phyloP scores from a whole-genome alignment of 2,113 vertebrate genomes.

The Herpetotheres cachinnans region DNA sequence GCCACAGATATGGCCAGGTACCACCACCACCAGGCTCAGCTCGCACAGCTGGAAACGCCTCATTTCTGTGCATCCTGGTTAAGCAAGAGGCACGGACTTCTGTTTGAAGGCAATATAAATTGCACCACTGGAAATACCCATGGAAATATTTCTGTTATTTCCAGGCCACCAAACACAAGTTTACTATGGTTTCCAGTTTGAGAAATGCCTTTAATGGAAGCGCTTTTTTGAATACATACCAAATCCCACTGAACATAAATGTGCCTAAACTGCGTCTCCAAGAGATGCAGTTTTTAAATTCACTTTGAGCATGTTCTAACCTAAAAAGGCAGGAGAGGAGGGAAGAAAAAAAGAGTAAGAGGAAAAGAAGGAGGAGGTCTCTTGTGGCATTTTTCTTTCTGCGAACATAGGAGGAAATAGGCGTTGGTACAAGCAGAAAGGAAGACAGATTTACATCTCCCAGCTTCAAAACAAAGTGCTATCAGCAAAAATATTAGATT shows the following conservation, averaged over 20 bases:
- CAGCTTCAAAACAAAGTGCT: background rate
- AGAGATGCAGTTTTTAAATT: background rate
- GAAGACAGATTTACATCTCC: constrained; percentile 26
- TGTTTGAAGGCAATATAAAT: background rate
- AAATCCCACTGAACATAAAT: background rate
- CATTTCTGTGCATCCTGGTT: background rate
- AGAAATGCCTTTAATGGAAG: background rate
- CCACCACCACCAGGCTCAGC: background rate
- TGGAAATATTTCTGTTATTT: constrained; percentile 20
- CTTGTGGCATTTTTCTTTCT: background rate
- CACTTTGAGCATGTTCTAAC: background rate
- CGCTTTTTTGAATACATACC: background rate
- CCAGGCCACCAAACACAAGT: constrained; percentile 19
- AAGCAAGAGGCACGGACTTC: background rate
- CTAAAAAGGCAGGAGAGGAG: background rate
- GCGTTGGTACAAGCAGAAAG: background rate
- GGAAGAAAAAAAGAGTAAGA: background rate
- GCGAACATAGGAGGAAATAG: background rate
- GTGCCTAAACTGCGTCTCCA: background rate
- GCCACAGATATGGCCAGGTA: background rate
- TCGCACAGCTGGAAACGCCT: background rate
- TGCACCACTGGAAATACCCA: background rate
- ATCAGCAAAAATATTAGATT: constrained; percentile 14
- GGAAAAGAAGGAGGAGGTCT: background rate
- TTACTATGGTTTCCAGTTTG: constrained; percentile 7